Base-by-base conservation (phyloP, 2,888 invertebrate genomes). In the Vesta saturnalis region DNA sequence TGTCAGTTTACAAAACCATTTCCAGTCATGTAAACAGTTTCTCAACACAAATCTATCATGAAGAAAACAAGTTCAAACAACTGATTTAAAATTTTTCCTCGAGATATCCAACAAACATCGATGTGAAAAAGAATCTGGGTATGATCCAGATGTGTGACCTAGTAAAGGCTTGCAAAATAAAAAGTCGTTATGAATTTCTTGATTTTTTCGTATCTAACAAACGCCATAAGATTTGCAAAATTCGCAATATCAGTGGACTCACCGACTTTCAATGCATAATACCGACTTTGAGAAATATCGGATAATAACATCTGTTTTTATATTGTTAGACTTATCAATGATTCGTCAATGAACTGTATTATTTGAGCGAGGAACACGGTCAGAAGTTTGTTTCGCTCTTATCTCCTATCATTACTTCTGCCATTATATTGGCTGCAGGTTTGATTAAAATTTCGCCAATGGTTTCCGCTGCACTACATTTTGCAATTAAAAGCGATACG, bases 41-140 rank as follows among this genome's bases (percentile, higher is more conserved):
- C 30, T 30, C 30, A 30, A 30, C 30, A 6, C 10, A 30, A 30
- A 30, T 30, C 30, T 30, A 30, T 30, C 10, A 30, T 15, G 8
- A 58, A 39, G 15, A 30, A 58, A 43, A 47, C 46, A 30, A 60
- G 60, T 43, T 60, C 46, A 60, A 60, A 60, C 43, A 60, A 60
- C 47, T 4, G 18, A 21, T 60, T 47, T 60, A 46, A 23, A 47
- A 60, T 47, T n/a, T n/a, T n/a, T n/a, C n/a, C n/a, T n/a, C n/a
- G n/a, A n/a, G n/a, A n/a, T n/a, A n/a, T n/a, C n/a, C 15, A 58
- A 58, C 58, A 39, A 16, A 60, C 47, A 19, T 60, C 47, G 30
- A 30, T 30, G n/a, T 30, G 30, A 4, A 14, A 61, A 18, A 55
- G 35, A 52, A 23, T 52, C 6, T 23, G 30, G 21, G 23, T 61